Evolutionary conservation across 1,140 invertebrate genomes (phyloP), one percentile per base, ranked within the genome.

Genomic region (Galleria mellonella): DNA sequence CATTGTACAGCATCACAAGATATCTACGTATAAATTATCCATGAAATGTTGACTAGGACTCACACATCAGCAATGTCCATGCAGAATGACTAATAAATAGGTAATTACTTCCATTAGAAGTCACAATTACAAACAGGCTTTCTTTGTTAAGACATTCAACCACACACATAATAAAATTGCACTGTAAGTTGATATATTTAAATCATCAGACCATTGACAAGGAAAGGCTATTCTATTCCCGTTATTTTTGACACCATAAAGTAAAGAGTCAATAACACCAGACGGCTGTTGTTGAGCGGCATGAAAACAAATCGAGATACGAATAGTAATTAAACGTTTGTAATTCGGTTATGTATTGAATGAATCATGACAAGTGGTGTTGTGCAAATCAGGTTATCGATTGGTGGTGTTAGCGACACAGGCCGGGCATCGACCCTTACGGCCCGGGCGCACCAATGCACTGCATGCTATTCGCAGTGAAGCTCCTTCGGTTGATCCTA

Each of bases 351-450:
- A 43, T 60, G 27, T 51, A 51, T 55, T 36, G 50, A 43, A 47
- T 66, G 54, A 66, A 62, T 62, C 47, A 64, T 64, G 53, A 64
- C 52, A 62, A 74, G 61, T 72, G 61, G 44, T 65, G 17, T 6
- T 23, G 49, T 73, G 67, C 68, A 76, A 76, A 81, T 73, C 72
- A 62, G 71, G 77, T 76, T 84, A 84, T 84, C 76, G 81, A 84
- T 82, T 76, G 62, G 69, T 69, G 56, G 63, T 47, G 40, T 51
- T 58, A 51, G 49, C 46, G 52, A 62, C 59, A 62, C 53, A 41
- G 63, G 62, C 62, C 67, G 73, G 72, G 52, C 73, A 51, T 65
- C 65, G 72, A 75, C 76, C 76, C 67, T 63, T 23, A 30, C 49
- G 58, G 44, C 41, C 37, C 38, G n/a, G 38, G 36, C 42, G 36